Conservation (phyloP, 2,888 invertebrate species). For the Neria commutata region DNA sequence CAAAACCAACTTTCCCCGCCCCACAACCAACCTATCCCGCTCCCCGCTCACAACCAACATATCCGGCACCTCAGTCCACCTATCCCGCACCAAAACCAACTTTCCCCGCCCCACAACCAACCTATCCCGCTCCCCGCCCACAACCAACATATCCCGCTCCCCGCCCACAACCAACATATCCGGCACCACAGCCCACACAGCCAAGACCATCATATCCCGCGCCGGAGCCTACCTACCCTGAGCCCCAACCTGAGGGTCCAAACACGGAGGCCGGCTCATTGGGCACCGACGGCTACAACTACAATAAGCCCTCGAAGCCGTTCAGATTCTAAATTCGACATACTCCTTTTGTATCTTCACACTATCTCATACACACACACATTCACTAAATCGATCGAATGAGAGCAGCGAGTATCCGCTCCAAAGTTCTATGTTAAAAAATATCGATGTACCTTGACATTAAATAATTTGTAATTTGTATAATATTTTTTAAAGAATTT, state of each 20-base stretch:
- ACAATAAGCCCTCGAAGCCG: slow-evolving; percentile 56
- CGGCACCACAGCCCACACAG: slow-evolving; percentile 6
- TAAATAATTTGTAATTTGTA: no score
- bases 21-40: slow-evolving; percentile 28
- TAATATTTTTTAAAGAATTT: no score
- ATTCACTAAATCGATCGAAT: no score
- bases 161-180: not conserved
- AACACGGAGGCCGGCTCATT: slow-evolving; percentile 49
- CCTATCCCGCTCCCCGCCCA: slow-evolving; percentile 14
- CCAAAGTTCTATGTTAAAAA: no score
- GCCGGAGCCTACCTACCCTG: slow-evolving; percentile 24
- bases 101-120: slow-evolving; percentile 13
- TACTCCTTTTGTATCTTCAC: no score
- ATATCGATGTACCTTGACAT: no score
- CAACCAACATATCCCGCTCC: slow-evolving; percentile 8
- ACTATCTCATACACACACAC: no score
- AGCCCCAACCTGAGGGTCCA: slow-evolving; percentile 25
- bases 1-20: slow-evolving; percentile 19
- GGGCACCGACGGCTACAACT: slow-evolving; percentile 60
- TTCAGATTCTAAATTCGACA: slow-evolving; percentile 51
- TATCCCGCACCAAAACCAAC: slow-evolving; percentile 13
- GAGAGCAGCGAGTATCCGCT: no score
- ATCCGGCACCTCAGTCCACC: slow-evolving; percentile 15
- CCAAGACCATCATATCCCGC: slow-evolving; percentile 17
- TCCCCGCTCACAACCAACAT: slow-evolving; percentile 20